phyloP scores from a whole-genome alignment of 2,113 vertebrate species.

The Phoenicopterus ruber region DNA sequence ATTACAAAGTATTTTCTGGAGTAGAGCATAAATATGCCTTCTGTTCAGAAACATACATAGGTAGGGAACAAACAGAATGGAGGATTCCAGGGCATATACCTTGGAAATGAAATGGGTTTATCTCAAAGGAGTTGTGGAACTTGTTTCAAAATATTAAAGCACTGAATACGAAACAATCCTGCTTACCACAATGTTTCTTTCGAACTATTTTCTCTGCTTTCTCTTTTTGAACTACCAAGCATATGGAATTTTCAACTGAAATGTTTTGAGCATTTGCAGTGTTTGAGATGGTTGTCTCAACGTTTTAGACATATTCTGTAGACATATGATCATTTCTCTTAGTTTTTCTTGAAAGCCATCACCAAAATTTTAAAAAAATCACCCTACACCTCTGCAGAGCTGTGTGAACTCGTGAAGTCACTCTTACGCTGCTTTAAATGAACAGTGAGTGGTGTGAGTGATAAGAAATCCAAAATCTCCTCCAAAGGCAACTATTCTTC shows the following conservation, averaged over 20 bases:
- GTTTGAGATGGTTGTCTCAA: background rate
- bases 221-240: background rate
- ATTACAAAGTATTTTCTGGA: background rate
- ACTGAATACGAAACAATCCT: background rate
- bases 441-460: background rate
- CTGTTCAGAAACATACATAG: background rate
- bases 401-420: background rate
- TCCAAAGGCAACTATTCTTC: background rate
- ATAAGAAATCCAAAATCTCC: background rate
- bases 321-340: background rate
- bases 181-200: background rate
- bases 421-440: background rate
- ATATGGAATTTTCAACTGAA: background rate
- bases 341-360: background rate
- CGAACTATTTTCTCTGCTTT: background rate
- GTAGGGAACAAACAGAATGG: background rate
- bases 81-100: background rate
- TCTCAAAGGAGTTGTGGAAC: background rate
- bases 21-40: background rate
- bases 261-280: background rate
- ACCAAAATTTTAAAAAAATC: background rate
- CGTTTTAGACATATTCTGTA: background rate
- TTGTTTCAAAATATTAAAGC: background rate
- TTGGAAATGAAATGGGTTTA: background rate
- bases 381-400: background rate